These are phyloP conservation scores for Emydocephalus ijimae DNA, from an alignment of 2,113 vertebrate genomes.

Conservation along the genomic window DNA sequence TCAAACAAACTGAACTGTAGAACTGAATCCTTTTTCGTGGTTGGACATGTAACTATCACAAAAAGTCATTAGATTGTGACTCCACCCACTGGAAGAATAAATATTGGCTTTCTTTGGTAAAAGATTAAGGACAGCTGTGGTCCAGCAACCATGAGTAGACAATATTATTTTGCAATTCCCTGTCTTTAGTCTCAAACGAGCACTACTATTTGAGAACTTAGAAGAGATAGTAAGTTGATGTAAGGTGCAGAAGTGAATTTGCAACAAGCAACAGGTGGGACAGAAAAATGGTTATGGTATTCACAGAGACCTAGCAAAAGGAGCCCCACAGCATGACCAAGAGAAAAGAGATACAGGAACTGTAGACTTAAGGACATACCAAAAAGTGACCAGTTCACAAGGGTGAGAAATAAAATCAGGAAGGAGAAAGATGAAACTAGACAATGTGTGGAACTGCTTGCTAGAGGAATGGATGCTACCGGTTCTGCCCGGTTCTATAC, in stretches of 20 bases:
- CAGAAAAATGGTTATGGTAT: not conserved
- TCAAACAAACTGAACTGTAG: not conserved
- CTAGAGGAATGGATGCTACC: not conserved
- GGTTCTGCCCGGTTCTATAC: no score
- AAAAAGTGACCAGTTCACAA: not conserved
- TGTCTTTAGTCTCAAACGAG: not conserved
- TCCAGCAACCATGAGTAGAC: not conserved
- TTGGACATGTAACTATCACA: not conserved
- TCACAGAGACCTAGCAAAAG: not conserved
- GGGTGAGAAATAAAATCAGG: not conserved
- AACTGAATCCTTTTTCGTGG: not conserved
- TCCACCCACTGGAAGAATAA: not conserved
- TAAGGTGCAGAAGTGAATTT: not conserved
- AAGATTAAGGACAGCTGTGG: not conserved
- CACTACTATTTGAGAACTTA: not conserved
- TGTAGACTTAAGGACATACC: not conserved
- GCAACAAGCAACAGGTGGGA: not conserved
- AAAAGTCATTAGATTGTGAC: not conserved
- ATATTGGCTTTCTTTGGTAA: not conserved
- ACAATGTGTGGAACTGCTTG: not conserved
- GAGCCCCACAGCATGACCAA: not conserved
- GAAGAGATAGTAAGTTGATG: not conserved
- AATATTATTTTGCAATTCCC: not conserved
- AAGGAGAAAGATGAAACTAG: not conserved
- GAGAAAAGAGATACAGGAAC: not conserved